Evolutionary conservation across 1,140 invertebrate genomes (phyloP), one percentile per base, ranked within the genome.

Genomic region (Galleria mellonella): DNA sequence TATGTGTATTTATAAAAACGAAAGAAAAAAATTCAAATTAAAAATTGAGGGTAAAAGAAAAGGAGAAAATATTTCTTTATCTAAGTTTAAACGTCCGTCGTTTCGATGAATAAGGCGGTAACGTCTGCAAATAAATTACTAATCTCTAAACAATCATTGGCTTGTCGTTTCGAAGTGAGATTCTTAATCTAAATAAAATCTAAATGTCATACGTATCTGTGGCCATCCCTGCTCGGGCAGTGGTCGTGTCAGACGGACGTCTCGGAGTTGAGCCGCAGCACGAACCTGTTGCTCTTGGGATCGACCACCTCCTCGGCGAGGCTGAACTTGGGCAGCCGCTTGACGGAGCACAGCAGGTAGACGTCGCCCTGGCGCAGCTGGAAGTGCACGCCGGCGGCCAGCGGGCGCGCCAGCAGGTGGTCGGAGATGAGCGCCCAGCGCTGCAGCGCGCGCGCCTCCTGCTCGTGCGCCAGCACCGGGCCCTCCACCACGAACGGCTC

Each of bases 361-460:
- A 99, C 90, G 70, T 99, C 97, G 54, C 95, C 96, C 78, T 98
- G 97, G 10, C 97, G 88, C 5, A 99, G 88, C 73, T 98, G 95
- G 79, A 99, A 99, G 79, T 92, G 89, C 44, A 92, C 92, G 42
- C 93, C 92, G 62, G 95, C 90, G 11, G 91, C 88, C 12, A 99
- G 88, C 1, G 95, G 92, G 33, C 97, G 87, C 0, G 96, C 97
- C 0, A 97, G 89, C 9, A 97, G 86, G 55, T 94, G 94, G 51
- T 97, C 96, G 65, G 96, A 97, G 44, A 98, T 93, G 6, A 99
- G 87, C 0, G 96, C 95, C 97, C 97, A 99, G 5, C 95, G 93
- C 65, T 97, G 95, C 0, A 94, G 87, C 47, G 89, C 88, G 43
- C 91, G 90, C 23, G 90, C 85, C 72, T 95, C 94, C 61, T 93